Conservation (phyloP, 2,888 invertebrate species). For the Timema podura region DNA sequence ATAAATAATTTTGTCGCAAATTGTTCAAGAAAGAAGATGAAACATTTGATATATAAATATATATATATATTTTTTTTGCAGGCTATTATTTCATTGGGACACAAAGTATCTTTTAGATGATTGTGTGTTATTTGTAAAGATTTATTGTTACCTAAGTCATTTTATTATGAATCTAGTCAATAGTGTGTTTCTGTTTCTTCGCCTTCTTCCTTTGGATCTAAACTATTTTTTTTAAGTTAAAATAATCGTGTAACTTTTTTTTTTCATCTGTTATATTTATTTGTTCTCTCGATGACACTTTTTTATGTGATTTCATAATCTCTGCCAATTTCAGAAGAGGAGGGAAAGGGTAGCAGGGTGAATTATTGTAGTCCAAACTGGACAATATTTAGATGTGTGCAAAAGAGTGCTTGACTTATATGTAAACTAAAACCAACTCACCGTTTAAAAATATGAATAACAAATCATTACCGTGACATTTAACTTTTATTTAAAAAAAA, state of each 20-base stretch:
- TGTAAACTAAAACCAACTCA: slow-evolving; percentile 2
- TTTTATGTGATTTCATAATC: slow-evolving; percentile 9
- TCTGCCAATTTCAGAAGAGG: neutral
- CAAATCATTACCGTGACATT: neutral
- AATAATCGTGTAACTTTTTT: slow-evolving; percentile 7
- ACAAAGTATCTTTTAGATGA: slow-evolving; percentile 22
- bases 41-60: slow-evolving; percentile 25
- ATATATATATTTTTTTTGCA: slow-evolving; percentile 20
- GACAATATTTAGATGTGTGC: slow-evolving; percentile 37
- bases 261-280: slow-evolving; percentile 21
- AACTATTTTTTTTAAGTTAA: neutral
- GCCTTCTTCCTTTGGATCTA: slow-evolving; percentile 22
- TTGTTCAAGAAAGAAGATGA: slow-evolving; percentile 20
- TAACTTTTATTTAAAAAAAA: slow-evolving; percentile 13
- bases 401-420: slow-evolving; percentile 22
- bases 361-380: slow-evolving; percentile 48
- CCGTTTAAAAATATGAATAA: slow-evolving; percentile 11
- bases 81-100: neutral
- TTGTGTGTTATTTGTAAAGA: slow-evolving; percentile 27
- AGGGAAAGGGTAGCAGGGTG: slow-evolving; percentile 38
- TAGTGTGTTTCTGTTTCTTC: slow-evolving; percentile 30
- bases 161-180: slow-evolving; percentile 45
- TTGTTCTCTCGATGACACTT: slow-evolving; percentile 16
- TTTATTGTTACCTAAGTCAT: slow-evolving; percentile 40
- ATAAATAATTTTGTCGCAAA: slow-evolving; percentile 20